These are phyloP conservation scores for Tragelaphus oryx DNA, from an alignment of 2,797 vertebrate genomes.

Conservation along the genomic window DNA sequence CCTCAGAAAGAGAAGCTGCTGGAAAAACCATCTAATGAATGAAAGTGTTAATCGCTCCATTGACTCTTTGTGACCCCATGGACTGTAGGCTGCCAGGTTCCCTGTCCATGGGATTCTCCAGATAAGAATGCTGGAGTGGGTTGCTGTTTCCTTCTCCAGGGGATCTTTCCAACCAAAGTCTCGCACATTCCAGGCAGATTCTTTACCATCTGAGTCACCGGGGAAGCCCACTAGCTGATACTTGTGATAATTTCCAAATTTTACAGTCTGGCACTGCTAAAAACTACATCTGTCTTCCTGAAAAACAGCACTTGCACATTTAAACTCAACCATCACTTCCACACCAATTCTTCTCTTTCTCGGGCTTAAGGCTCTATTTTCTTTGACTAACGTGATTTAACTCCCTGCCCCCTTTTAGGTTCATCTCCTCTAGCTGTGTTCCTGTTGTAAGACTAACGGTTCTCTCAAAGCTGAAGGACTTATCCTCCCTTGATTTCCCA, in stretches of 20 bases:
- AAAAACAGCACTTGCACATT: not conserved
- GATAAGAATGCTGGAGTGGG: not conserved
- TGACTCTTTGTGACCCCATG: not conserved
- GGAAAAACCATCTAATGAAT: not conserved
- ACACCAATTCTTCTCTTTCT: not conserved
- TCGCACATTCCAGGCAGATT: not conserved
- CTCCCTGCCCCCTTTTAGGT: not conserved
- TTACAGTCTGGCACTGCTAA: not conserved
- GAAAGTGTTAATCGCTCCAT: not conserved
- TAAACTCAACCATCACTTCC: not conserved
- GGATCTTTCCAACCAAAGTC: not conserved
- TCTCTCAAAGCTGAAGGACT: not conserved
- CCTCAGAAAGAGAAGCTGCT: not conserved
- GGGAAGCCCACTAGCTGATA: not conserved
- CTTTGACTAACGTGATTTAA: not conserved
- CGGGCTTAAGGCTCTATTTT: not conserved
- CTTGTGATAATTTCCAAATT: conserved; percentile 7
- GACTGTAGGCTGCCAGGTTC: not conserved
- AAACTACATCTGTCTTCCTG: not conserved
- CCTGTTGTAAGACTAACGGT: not conserved
- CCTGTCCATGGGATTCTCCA: not conserved
- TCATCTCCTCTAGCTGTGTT: not conserved
- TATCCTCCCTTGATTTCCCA: not conserved
- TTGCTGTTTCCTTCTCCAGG: not conserved
- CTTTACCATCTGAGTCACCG: not conserved